A percentile compares a stretch with the other conserved stretches of the same genome.
Conservation (phyloP, 2,888 invertebrate species). For the Drosophila picticornis region DNA sequence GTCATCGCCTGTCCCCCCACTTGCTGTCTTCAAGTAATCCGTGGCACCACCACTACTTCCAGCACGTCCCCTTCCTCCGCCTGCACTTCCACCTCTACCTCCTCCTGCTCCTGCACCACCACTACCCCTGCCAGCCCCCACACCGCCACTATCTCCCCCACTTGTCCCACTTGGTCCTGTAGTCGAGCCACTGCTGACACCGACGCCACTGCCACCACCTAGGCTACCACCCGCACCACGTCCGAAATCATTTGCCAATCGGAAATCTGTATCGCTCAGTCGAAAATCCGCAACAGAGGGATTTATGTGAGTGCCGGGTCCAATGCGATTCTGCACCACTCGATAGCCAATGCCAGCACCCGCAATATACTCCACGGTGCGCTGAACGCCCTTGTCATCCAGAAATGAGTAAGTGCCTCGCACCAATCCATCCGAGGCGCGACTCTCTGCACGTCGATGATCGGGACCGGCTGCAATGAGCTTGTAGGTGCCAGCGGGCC, state of each 20-base stretch:
- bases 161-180: conserved; percentile 16
- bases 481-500: conserved; percentile 91
- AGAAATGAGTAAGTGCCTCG: conserved; percentile 92
- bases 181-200: conserved; percentile 19
- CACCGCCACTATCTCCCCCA: conserved; percentile 7
- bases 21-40: conserved; percentile 51
- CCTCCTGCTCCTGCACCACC: neutral
- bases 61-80: conserved; percentile 10
- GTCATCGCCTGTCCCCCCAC: conserved; percentile 8
- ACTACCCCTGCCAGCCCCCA: neutral
- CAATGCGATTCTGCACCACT: conserved; percentile 89
- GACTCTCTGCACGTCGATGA: conserved; percentile 90
- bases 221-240: conserved; percentile 72
- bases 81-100: conserved; percentile 27
- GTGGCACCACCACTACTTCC: conserved; percentile 44
- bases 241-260: conserved; percentile 82
- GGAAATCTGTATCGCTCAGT: conserved; percentile 80
- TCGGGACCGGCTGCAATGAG: conserved; percentile 92
- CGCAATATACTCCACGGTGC: conserved; percentile 91
- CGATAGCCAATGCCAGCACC: conserved; percentile 92
- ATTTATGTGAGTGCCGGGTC: conserved; percentile 86
- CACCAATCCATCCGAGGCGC: conserved; percentile 90
- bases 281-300: conserved; percentile 87
- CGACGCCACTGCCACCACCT: conserved; percentile 38
- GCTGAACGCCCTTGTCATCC: conserved; percentile 92